Percentiles rank a stretch among this genome's conserved stretches.
phyloP scores from a whole-genome alignment of 92 coral and sea anemone species.

The Zoanthus sociatus region DNA sequence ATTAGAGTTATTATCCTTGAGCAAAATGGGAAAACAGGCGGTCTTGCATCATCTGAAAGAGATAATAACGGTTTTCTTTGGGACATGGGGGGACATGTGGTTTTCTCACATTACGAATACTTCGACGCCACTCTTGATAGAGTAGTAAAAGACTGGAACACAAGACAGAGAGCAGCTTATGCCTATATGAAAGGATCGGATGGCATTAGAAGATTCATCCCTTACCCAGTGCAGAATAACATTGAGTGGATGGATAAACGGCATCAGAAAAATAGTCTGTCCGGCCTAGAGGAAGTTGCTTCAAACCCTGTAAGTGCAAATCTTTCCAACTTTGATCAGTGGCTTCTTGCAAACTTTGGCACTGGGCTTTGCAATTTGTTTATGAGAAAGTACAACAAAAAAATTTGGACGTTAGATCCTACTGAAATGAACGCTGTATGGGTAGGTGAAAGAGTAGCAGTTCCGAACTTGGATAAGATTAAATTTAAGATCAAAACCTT shows the following conservation, averaged over 20 bases:
- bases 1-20: conserved; percentile 58
- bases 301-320: conserved; percentile 2
- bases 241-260: conserved; percentile 65
- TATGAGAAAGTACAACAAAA: conserved; percentile 73
- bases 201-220: conserved; percentile 63
- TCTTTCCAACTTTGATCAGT: conserved; percentile 66
- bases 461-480: conserved; percentile 64
- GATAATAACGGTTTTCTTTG: conserved; percentile 72
- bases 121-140: conserved; percentile 60
- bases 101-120: conserved; percentile 69
- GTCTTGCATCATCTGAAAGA: conserved; percentile 70
- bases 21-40: conserved; percentile 59
- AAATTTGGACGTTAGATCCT: conserved; percentile 76
- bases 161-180: conserved; percentile 62
- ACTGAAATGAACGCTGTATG: conserved; percentile 70
- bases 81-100: conserved; percentile 83
- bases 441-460: conserved; percentile 78
- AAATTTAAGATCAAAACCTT: conserved; percentile 40
- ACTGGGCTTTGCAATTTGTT: conserved; percentile 60
- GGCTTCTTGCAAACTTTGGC: conserved; percentile 72
- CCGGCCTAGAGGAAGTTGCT: conserved; percentile 55
- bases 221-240: conserved; percentile 68
- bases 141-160: conserved; percentile 59
- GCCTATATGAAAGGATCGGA: conserved; percentile 76
- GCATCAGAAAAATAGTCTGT: conserved; percentile 43